Percentiles rank a stretch among this genome's conserved stretches.
These are phyloP conservation scores for Aplocera efformata DNA, from an alignment of 2,888 invertebrate genomes.

Conservation along the genomic window DNA sequence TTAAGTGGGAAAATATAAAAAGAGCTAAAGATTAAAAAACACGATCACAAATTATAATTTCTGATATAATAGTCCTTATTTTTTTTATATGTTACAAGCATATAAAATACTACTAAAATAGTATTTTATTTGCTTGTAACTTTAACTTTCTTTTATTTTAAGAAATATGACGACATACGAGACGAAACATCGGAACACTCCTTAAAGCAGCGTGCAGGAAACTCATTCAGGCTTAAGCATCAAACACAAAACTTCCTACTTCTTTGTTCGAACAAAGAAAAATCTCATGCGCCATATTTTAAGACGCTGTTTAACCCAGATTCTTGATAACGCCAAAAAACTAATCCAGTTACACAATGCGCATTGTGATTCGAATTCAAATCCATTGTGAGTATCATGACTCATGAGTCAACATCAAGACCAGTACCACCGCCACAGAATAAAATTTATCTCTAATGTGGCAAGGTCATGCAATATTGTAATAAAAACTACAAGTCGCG, in stretches of 20 bases:
- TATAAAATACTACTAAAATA: too few species aligned
- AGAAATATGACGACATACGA: too few species aligned
- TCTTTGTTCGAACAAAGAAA: constrained; percentile 4
- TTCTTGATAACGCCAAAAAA: constrained; percentile 15
- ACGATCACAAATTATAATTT: too few species aligned
- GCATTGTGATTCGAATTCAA: constrained; percentile 46
- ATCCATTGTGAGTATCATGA: constrained; percentile 46
- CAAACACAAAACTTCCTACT: background rate
- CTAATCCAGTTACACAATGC: constrained; percentile 43
- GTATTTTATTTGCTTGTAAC: too few species aligned
- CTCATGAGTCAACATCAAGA: constrained; percentile 44
- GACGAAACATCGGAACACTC: too few species aligned
- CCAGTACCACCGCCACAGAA: constrained; percentile 20
- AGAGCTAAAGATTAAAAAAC: too few species aligned
- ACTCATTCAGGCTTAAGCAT: too few species aligned
- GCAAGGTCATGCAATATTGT: constrained; percentile 34
- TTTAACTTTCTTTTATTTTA: too few species aligned
- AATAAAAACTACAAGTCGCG: constrained; percentile 22
- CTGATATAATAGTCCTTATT: too few species aligned
- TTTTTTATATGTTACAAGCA: too few species aligned
- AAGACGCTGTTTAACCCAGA: constrained; percentile 10
- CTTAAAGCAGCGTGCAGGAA: too few species aligned
- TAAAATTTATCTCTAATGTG: constrained; percentile 1
- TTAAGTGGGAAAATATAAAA: background rate
- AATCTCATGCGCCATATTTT: constrained; percentile 1